Base-by-base conservation (phyloP, 2,888 invertebrate genomes). In the Microctonus brassicae region DNA sequence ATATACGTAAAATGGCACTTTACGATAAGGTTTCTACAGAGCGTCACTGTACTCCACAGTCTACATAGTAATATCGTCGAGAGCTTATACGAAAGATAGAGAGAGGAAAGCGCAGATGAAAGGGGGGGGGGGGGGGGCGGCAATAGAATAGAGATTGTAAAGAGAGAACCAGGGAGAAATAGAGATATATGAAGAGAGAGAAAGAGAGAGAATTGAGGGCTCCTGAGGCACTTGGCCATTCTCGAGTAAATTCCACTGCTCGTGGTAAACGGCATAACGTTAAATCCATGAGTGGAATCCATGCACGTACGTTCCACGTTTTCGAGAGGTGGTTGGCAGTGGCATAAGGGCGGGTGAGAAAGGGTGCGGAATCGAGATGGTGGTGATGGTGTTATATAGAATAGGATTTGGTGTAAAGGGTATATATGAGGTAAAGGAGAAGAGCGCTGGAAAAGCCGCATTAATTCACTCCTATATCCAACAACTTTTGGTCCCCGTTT, bases 31-130 rank as follows among this genome's bases (percentile, higher is more conserved):
- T 73, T 7, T 2, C 17, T 17, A 34, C 69, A 34, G 20, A 24
- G 68, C 72, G 73, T 73, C 76, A 75, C 66, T 70, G 55, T 34
- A 10, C 39, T 67, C 9, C 20, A 11, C 63, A 71, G 74, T 73
- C 76, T 73, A 61, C 70, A 55, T 26, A 65, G 73, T 74, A 76
- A 76, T 76, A 76, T 76, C 76, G 75, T 75, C 76, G 73, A 76
- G 76, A 76, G 76, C 73, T 76, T 76, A 76, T 73, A 17, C 17
- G 47, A 47, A 73, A n/a, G n/a, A n/a, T n/a, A n/a, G n/a, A n/a
- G n/a, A n/a, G n/a, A n/a, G n/a, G n/a, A n/a, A 67, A 55, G 55
- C 10, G 55, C 29, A 52, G 17, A 47, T 13, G 60, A 42, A 62
- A 11, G 47, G 20, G 5, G 24, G 57, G 26, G 52, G 52, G 47